Percentiles rank a stretch among this genome's conserved stretches.
Conservation (phyloP, 2,113 vertebrate species). For the Ginglymostoma cirratum region DNA sequence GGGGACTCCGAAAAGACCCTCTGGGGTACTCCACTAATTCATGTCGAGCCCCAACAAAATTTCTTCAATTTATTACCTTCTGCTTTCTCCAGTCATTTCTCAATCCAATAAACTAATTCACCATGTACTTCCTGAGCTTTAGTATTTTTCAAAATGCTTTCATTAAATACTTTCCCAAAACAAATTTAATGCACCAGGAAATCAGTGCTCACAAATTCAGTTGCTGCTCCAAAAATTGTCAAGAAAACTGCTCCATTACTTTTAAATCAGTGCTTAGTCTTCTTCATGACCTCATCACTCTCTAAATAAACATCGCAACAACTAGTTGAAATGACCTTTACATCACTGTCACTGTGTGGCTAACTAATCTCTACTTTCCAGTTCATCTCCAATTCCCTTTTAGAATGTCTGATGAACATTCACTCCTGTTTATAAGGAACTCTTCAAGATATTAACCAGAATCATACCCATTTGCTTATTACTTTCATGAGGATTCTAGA, state of each 20-base stretch:
- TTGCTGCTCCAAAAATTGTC: not conserved
- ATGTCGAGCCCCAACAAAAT: not conserved
- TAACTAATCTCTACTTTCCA: not conserved
- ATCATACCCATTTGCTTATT: not conserved
- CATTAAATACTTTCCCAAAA: not conserved
- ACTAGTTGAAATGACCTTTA: not conserved
- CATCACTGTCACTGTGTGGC: not conserved
- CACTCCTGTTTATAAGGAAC: not conserved
- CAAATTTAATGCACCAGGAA: not conserved
- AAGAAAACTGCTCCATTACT: not conserved
- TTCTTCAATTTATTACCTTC: not conserved
- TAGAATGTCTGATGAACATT: not conserved
- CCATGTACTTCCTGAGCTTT: not conserved
- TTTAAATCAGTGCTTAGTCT: not conserved
- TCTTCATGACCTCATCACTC: not conserved
- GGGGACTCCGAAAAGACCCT: not conserved
- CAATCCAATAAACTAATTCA: not conserved
- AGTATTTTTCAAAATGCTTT: not conserved
- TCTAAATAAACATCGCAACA: not conserved
- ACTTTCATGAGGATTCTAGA: not conserved
- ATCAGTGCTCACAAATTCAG: not conserved
- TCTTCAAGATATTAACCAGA: not conserved
- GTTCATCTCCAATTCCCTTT: not conserved
- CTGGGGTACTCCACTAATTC: not conserved
- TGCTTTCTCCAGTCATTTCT: not conserved